Percentiles rank a stretch among this genome's conserved stretches.
phyloP scores from a whole-genome alignment of 2,113 vertebrate species.

The Odobenus rosmarus region DNA sequence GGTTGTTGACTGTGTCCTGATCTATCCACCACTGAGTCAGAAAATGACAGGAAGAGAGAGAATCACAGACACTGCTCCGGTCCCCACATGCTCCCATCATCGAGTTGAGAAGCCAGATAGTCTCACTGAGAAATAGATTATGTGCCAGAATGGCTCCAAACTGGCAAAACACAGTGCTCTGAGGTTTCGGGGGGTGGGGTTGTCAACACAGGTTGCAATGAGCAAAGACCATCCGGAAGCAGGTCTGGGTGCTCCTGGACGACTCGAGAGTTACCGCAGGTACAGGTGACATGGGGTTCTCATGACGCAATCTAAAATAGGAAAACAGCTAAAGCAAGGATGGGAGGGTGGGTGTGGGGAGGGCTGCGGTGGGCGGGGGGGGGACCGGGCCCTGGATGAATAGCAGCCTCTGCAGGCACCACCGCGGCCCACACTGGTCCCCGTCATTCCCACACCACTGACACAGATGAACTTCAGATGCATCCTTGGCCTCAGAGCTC shows the following conservation, averaged over 20 bases:
- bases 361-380: background rate
- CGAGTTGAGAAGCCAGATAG: background rate
- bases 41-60: background rate
- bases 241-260: background rate
- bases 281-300: accelerated
- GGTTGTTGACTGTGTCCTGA: accelerated
- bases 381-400: no score
- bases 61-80: accelerated
- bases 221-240: background rate
- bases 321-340: background rate
- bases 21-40: background rate
- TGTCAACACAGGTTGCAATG: background rate
- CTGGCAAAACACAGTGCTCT: accelerated
- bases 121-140: background rate
- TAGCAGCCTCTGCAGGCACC: background rate
- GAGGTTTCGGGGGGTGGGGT: background rate
- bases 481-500: background rate
- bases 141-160: background rate
- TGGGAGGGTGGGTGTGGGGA: background rate
- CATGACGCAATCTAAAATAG: background rate
- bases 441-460: no score
- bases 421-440: accelerated
- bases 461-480: background rate
- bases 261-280: no score
- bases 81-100: accelerated